Conservation (phyloP, 1,140 invertebrate species). For the Stenopsyche tienmushanensis region DNA sequence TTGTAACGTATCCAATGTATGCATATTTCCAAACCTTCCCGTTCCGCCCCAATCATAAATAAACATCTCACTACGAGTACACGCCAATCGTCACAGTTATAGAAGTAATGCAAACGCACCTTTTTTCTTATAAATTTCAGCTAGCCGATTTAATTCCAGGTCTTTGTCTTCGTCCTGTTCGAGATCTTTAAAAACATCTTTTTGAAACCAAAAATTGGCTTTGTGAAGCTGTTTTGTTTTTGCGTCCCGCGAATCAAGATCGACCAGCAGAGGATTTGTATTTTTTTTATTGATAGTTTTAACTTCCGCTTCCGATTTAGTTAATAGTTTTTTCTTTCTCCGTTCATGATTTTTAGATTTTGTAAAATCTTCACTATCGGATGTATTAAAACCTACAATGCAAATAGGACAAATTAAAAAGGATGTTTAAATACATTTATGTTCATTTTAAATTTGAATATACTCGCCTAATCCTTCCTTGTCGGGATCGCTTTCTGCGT, state of each 20-base stretch:
- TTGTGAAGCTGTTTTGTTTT: constrained; percentile 71
- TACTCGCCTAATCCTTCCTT: constrained; percentile 63
- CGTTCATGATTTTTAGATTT: constrained; percentile 38
- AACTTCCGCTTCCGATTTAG: constrained; percentile 10
- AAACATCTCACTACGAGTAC: too few relatives aligned
- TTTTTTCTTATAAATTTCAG: constrained; percentile 70
- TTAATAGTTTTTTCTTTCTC: background rate
- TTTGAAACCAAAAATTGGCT: constrained; percentile 87
- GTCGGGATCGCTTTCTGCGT: constrained; percentile 57
- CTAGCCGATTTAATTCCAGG: constrained; percentile 79
- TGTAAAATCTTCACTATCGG: background rate
- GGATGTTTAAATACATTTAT: constrained; percentile 22
- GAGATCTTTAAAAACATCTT: constrained; percentile 82
- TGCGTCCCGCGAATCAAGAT: constrained; percentile 75
- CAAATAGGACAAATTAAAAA: too few relatives aligned
- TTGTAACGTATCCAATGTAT: too few relatives aligned
- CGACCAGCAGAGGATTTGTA: constrained; percentile 82
- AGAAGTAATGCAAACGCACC: too few relatives aligned
- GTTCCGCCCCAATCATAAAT: too few relatives aligned
- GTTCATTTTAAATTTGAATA: constrained; percentile 11
- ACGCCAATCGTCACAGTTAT: too few relatives aligned
- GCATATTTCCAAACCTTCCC: too few relatives aligned
- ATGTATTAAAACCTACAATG: background rate
- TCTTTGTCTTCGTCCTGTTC: constrained; percentile 83
- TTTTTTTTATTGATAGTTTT: too few relatives aligned